A percentile compares a stretch with the other conserved stretches of the same genome.
Evolutionary conservation across 2,888 invertebrate species (phyloP).

Genomic region (Trachelus iudaicus): DNA sequence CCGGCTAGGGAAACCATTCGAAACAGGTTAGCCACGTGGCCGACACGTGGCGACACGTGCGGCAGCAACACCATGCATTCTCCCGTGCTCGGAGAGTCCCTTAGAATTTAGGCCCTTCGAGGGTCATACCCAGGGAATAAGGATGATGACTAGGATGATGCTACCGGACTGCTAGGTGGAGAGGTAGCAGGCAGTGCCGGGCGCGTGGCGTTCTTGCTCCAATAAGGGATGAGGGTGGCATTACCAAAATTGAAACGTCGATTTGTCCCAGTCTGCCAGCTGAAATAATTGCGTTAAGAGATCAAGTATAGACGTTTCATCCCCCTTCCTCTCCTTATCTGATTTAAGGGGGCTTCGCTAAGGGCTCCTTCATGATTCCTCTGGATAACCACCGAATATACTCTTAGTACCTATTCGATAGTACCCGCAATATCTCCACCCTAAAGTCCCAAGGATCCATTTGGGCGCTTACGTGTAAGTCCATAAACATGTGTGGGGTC

Average conservation of each 20-base stretch:
- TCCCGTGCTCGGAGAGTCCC: not conserved
- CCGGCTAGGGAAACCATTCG: slow-evolving; percentile 30
- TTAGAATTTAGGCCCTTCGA: not conserved
- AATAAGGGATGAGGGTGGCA: slow-evolving; percentile 29
- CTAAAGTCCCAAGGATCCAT: not conserved
- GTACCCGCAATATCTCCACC: not conserved
- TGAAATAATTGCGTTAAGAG: slow-evolving; percentile 60
- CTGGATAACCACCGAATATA: not conserved
- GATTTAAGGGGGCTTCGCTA: not conserved
- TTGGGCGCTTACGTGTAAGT: not conserved
- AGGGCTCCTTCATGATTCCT: not conserved
- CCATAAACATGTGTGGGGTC: not conserved
- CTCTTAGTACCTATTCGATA: not conserved
- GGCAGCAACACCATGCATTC: slow-evolving; percentile 28
- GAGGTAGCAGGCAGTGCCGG: not conserved
- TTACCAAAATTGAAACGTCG: slow-evolving; percentile 66
- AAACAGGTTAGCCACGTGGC: slow-evolving; percentile 54
- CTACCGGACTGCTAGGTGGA: not conserved
- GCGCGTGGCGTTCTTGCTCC: not conserved
- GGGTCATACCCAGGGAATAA: not conserved
- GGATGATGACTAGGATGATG: not conserved
- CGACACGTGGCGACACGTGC: slow-evolving; percentile 52
- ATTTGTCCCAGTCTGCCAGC: slow-evolving; percentile 56
- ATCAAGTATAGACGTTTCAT: not conserved
- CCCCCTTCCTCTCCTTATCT: not conserved